Conservation (phyloP, 2,113 vertebrate species). For the Pteruthius melanotis region DNA sequence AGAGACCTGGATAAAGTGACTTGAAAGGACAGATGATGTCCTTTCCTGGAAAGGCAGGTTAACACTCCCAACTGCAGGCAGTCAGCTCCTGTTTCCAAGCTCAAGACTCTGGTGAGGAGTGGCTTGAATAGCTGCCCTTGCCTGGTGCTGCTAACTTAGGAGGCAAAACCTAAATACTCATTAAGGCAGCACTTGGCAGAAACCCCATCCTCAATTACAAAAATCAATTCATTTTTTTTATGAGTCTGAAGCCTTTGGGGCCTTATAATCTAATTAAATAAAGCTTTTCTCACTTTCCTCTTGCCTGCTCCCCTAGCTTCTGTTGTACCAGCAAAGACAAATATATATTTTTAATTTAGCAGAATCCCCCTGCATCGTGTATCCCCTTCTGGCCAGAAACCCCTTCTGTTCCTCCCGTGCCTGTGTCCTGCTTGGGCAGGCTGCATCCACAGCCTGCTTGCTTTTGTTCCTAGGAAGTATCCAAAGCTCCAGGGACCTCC, state of each 20-base stretch:
- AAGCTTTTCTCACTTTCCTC: constrained; percentile 31
- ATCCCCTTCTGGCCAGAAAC: background rate
- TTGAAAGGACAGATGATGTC: background rate
- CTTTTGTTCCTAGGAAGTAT: background rate
- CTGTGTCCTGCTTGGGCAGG: background rate
- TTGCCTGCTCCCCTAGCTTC: constrained; percentile 12
- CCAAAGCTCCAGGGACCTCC: background rate
- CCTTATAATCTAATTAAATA: constrained; percentile 63
- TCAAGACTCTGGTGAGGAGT: background rate
- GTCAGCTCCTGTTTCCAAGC: background rate
- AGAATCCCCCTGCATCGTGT: background rate
- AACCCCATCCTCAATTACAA: constrained; percentile 55
- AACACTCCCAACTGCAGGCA: background rate
- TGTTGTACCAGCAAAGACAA: constrained; percentile 32
- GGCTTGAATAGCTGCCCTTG: background rate
- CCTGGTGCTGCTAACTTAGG: background rate
- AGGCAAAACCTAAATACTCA: constrained; percentile 42
- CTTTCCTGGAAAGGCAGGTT: background rate
- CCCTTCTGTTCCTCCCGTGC: background rate
- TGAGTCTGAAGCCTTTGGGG: constrained; percentile 49
- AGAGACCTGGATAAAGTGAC: background rate
- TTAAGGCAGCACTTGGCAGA: constrained; percentile 44
- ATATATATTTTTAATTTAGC: constrained; percentile 41
- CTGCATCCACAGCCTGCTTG: background rate
- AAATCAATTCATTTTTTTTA: constrained; percentile 31